Base-by-base conservation (phyloP, 2,888 invertebrate species). In the Griposia aprilina region DNA sequence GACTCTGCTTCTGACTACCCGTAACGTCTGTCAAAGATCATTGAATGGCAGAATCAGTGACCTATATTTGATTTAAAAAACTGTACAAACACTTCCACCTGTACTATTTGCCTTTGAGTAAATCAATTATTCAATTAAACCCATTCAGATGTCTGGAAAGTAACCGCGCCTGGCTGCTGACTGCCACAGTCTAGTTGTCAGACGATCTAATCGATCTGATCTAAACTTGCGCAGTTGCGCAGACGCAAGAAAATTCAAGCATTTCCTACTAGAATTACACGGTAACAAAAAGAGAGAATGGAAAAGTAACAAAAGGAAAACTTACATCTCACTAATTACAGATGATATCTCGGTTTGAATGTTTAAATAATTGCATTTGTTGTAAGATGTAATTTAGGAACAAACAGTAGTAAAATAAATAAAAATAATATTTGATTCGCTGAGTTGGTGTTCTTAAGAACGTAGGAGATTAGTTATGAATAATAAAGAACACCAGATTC, bases 181-280 rank as follows among this genome's bases (percentile, higher is more conserved):
- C 74, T 82, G 82, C 86, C 85, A 87, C 87, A 87, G 87, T 88
- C 87, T 87, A 76, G 70, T 88, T 78, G 82, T 55, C 78, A 81
- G 67, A 77, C 87, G 70, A 89, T 91, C 89, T 90, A 88, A 91
- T 90, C 89, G 76, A 80, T 85, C 81, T 81, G 76, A 84, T 87
- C 83, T 84, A 83, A 70, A 62, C 87, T 59, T 63, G 80, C 82
- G 82, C 81, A 81, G 74, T 57, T 60, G 79, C 83, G 82, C 82
- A 80, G 74, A 70, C 78, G 81, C 85, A 76, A 82, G 82, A 84
- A 80, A 86, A 83, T 63, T 74, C 50, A 73, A 86, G 78, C 83
- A 74, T 78, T 84, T 83, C 86, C 74, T 74, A 69, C 86, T 81
- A 84, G 84, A 81, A 87, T 86, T 84, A 88, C 85, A 82, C 83